A percentile compares a stretch with the other conserved stretches of the same genome.
Evolutionary conservation across 2,797 vertebrate species (phyloP).

Genomic region (Pampus argenteus): DNA sequence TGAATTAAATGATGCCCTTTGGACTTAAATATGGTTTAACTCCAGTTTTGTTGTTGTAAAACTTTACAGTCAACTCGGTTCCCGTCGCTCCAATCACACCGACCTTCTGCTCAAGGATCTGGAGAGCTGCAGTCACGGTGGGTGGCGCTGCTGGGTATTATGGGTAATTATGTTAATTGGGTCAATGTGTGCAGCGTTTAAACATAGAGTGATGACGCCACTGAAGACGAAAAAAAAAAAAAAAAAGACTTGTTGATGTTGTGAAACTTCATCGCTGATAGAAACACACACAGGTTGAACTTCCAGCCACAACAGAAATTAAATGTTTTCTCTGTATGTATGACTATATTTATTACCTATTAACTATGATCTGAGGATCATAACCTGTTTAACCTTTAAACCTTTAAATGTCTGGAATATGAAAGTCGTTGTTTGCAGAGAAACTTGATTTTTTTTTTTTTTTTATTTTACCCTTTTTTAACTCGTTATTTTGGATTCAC

Average conservation of each 20-base stretch:
- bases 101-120: constrained; percentile 29
- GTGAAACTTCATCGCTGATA: constrained; percentile 4
- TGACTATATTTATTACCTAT: neutral
- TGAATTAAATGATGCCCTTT: neutral
- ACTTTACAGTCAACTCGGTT: constrained; percentile 55
- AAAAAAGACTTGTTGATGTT: too few relatives aligned
- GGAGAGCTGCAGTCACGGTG: constrained; percentile 47
- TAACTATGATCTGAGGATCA: neutral
- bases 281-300: neutral
- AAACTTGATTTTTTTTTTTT: too few relatives aligned
- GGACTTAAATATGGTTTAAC: constrained; percentile 17
- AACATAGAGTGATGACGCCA: constrained; percentile 23
- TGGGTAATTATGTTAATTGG: constrained; percentile 67
- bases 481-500: neutral
- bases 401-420: too few relatives aligned
- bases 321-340: neutral
- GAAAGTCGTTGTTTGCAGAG: neutral
- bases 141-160: constrained; percentile 25
- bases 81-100: constrained; percentile 47
- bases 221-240: too few relatives aligned
- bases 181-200: constrained; percentile 56
- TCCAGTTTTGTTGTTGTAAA: constrained; percentile 21
- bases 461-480: neutral
- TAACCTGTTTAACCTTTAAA: neutral
- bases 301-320: neutral